Evolutionary conservation across 1,140 invertebrate genomes (phyloP), one percentile per base, ranked within the genome.

Genomic region (Leucophenga varia): DNA sequence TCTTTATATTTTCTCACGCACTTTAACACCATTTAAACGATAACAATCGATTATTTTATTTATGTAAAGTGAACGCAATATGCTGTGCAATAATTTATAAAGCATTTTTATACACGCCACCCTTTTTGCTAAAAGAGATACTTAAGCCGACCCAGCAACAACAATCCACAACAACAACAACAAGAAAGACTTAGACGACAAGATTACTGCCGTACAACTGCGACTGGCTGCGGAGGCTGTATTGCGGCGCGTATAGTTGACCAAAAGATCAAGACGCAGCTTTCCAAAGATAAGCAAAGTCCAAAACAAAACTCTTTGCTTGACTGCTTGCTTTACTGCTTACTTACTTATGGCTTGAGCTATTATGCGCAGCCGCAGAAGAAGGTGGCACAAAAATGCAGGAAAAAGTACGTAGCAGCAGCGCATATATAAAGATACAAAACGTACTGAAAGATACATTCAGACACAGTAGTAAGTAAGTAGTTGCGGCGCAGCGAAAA

Each of bases 391-490:
- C 47, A 57, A 57, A 52, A 52, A 54, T 56, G 59, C 61, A 65
- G 61, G 61, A 65, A 65, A 65, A 65, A 65, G 61, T 65, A 65
- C 61, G n/a, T n/a, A n/a, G n/a, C n/a, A n/a, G n/a, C n/a, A n/a
- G n/a, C n/a, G n/a, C n/a, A n/a, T n/a, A n/a, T n/a, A 65, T 59
- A 14, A 10, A 34, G 10, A 34, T 7, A 10, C 32, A 34, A 34
- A 10, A 34, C 32, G n/a, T n/a, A n/a, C n/a, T n/a, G n/a, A n/a
- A n/a, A 34, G 32, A 7, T 10, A 34, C 22, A 25, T 10, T 25
- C 32, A 34, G 32, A n/a, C 12, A 14, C 32, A 34, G 12, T n/a
- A n/a, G n/a, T n/a, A n/a, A n/a, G n/a, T n/a, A n/a, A 7, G 32
- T 6, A 14, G 32, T 14, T 14, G 32, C 8, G 10, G 32, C 16